Evolutionary conservation across 2,113 vertebrate genomes (phyloP).

Genomic region (crab-eating macaque (Macaca fascicularis)): DNA sequence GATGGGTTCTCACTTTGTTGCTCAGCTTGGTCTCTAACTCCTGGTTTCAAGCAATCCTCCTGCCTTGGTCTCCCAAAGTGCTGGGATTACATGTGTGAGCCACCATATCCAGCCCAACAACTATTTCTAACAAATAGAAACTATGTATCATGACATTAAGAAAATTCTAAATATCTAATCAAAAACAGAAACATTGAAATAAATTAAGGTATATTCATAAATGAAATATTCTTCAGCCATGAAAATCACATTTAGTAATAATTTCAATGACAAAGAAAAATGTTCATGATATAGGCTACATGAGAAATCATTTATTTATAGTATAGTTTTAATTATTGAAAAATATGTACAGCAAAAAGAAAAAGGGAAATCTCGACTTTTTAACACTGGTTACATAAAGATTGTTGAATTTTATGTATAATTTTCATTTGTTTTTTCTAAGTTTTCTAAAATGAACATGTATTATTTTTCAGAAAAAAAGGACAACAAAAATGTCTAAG

Average conservation of each 20-base stretch:
- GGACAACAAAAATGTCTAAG: background rate
- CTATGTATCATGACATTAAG: background rate
- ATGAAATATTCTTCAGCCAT: background rate
- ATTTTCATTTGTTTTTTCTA: background rate
- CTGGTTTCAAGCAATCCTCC: too few relatives aligned
- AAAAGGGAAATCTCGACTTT: background rate
- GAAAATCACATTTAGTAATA: background rate
- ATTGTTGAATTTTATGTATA: background rate
- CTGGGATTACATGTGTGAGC: too few relatives aligned
- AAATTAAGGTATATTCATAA: background rate
- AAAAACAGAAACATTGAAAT: background rate
- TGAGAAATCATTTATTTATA: slow-evolving; percentile 2
- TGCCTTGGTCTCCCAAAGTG: too few relatives aligned
- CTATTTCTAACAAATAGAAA: background rate
- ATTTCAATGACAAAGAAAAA: background rate
- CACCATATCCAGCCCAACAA: background rate
- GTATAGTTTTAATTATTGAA: background rate
- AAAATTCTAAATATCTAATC: background rate
- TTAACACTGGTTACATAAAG: background rate
- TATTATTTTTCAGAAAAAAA: slow-evolving; percentile 36
- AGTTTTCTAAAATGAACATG: background rate
- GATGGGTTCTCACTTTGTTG: too few relatives aligned
- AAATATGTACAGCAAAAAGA: background rate
- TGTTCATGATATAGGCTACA: background rate
- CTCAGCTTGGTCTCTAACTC: too few relatives aligned